Evolutionary conservation across 2,797 vertebrate species (phyloP).

Genomic region (Australoheros facetus): DNA sequence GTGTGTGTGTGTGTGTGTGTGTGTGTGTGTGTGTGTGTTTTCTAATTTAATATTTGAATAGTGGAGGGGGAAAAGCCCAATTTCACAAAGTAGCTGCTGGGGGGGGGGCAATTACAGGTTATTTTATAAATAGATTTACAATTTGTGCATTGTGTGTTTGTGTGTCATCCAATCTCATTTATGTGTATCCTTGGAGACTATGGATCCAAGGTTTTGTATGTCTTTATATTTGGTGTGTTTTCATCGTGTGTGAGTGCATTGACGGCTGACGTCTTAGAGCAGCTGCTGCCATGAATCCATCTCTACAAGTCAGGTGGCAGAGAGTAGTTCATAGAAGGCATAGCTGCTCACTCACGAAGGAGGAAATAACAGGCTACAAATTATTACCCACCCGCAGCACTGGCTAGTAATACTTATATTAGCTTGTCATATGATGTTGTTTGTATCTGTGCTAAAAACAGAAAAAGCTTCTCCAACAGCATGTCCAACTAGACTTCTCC

Average conservation of each 20-base stretch:
- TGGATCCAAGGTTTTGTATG: neutral
- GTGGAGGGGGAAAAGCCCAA: neutral
- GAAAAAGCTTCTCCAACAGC: neutral
- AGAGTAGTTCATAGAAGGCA: slow-evolving; percentile 54
- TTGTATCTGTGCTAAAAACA: neutral
- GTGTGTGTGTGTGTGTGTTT: neutral
- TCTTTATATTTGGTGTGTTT: slow-evolving; percentile 5
- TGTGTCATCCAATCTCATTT: neutral
- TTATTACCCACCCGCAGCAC: slow-evolving; percentile 8
- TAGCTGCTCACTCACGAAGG: slow-evolving; percentile 22
- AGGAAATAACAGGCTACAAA: slow-evolving; percentile 28
- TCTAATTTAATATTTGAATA: neutral
- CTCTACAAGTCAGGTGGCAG: slow-evolving; percentile 36
- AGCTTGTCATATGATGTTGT: slow-evolving; percentile 2
- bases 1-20: neutral
- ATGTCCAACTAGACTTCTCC: neutral
- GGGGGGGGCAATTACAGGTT: neutral
- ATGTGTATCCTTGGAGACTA: neutral
- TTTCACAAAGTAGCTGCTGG: slow-evolving; percentile 39
- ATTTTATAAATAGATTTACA: slow-evolving; percentile 15
- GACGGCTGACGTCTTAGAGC: slow-evolving; percentile 39
- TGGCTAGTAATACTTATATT: slow-evolving; percentile 46
- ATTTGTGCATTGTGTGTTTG: neutral
- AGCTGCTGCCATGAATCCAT: slow-evolving; percentile 63
- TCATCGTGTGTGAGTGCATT: slow-evolving; percentile 4